Conservation (phyloP, 1,140 invertebrate species). For the Caerostris extrusa region DNA sequence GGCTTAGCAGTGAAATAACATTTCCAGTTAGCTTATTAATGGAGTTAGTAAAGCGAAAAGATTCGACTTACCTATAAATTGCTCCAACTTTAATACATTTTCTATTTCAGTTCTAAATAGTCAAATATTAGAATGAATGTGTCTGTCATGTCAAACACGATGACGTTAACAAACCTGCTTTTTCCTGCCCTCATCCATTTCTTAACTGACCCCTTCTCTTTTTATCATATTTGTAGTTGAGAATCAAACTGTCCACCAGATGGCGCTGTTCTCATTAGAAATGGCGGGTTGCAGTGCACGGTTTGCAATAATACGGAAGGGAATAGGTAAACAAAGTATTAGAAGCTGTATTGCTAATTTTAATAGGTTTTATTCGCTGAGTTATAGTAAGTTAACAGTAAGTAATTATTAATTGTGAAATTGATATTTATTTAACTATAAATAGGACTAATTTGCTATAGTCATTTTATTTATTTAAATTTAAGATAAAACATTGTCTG, state of each 20-base stretch:
- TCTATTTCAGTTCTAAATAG: neutral
- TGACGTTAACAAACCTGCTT: neutral
- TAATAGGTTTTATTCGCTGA: neutral
- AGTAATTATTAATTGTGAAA: neutral
- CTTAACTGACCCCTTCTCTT: neutral
- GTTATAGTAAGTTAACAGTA: neutral
- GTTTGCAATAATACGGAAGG: neutral
- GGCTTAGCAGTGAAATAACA: slow-evolving; percentile 52
- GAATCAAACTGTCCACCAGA: neutral
- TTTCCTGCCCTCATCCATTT: neutral
- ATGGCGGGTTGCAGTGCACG: slow-evolving; percentile 19
- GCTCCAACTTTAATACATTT: neutral
- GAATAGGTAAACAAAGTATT: neutral
- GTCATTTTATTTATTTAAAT: too few relatives aligned
- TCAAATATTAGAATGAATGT: neutral
- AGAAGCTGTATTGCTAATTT: neutral
- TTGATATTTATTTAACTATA: too few relatives aligned
- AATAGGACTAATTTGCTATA: too few relatives aligned
- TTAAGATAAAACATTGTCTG: too few relatives aligned
- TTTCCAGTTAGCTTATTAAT: slow-evolving; percentile 10
- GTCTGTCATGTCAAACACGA: neutral
- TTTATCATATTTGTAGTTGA: slow-evolving; percentile 27
- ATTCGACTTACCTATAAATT: neutral
- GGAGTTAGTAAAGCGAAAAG: neutral
- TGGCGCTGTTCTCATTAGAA: slow-evolving; percentile 5